Percentiles rank a stretch among this genome's conserved stretches.
Evolutionary conservation across 2,888 invertebrate species (phyloP).

Genomic region (Pyrrhosoma nymphula): DNA sequence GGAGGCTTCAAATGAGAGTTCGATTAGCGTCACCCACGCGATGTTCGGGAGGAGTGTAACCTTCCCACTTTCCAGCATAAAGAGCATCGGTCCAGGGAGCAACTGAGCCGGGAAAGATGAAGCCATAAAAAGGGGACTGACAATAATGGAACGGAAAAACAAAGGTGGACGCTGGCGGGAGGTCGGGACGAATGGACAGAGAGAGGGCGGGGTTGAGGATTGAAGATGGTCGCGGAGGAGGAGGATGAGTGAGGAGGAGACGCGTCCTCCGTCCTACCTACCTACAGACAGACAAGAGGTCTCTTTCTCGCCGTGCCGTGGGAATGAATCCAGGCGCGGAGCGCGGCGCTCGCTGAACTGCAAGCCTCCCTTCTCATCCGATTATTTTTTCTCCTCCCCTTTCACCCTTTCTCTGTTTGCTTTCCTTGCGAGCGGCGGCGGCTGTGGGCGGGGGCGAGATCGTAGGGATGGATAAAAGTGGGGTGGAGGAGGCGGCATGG

Average conservation of each 20-base stretch:
- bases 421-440: neutral
- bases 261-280: too few species aligned
- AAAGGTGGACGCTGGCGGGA: neutral
- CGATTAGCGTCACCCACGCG: too few species aligned
- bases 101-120: neutral
- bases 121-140: neutral
- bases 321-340: slow-evolving; percentile 45
- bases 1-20: too few species aligned
- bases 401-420: neutral
- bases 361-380: slow-evolving; percentile 20
- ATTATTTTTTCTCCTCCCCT: neutral
- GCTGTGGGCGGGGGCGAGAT: neutral
- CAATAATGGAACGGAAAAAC: neutral
- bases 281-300: neutral
- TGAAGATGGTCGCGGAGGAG: too few species aligned
- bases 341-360: neutral
- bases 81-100: neutral
- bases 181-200: neutral
- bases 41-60: too few species aligned
- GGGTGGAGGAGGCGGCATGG: neutral
- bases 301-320: slow-evolving; percentile 32
- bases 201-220: neutral
- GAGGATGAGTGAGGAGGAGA: too few species aligned
- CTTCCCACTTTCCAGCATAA: too few species aligned
- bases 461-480: neutral